Base-by-base conservation (phyloP, 2,113 vertebrate genomes). In the Oncorhynchus mykiss region DNA sequence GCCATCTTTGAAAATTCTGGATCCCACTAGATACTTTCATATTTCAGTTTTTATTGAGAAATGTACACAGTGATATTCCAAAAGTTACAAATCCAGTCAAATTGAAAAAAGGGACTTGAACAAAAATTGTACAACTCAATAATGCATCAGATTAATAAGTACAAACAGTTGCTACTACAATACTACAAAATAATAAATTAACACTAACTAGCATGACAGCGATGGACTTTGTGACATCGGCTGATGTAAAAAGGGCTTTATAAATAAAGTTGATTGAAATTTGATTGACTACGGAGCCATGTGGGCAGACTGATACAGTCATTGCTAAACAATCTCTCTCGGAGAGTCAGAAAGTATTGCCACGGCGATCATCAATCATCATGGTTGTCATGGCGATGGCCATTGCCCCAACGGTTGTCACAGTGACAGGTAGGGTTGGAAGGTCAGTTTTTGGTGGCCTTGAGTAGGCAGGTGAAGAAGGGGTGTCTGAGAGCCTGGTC, bases 301-400 rank as follows among this genome's bases (percentile, higher is more conserved):
- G 76, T 59, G 84, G 90, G 75, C 25, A 92, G 95, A 97, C 96
- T 97, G 96, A 98, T 96, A 93, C 95, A 97, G 95, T 96, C 96
- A 90, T 78, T 16, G 16, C 87, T 84, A 71, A 87, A 85, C 90
- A 91, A 54, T 87, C 89, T 95, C 96, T 94, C 90, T 84, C 85
- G 90, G 92, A 95, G 94, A 95, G 93, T 84, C 78, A 75, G 81
- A 77, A 80, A 29, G 25, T 51, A 65, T 39, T 74, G 76, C 76
- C 27, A 54, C 25, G 20, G 57, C 45, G 1, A 20, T 59, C 62
- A 18, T 62, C 70, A 70, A 34, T 31, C 39, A 34, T 31, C 39
- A 75, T 6, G 2, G 66, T 71, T 0, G 68, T 78, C 80, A 72
- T 16, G 54, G 69, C 64, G 76, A 81, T 78, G 67, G 62, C 13